Base-by-base conservation (phyloP, 2,797 vertebrate genomes). In the Malurus splendens region DNA sequence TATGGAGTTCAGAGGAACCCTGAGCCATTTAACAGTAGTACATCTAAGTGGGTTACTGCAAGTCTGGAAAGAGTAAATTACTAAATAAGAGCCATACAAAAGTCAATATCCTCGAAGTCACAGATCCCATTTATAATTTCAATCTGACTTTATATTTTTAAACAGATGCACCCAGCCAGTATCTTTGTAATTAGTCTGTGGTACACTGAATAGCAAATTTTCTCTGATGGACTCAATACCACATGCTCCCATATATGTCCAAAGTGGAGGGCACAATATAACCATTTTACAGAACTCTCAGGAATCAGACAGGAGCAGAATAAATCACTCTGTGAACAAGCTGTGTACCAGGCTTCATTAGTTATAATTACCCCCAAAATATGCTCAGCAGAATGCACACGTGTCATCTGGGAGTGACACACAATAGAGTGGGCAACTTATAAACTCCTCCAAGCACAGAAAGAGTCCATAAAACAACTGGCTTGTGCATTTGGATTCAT, bases 401-500 rank as follows among this genome's bases (percentile, higher is more conserved):
- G 97, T 98, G 98, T 99, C 98, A 98, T 98, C 98, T 98, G 98
- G 97, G 98, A 98, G 97, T 96, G 93, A 96, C 96, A 95, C 97
- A 99, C 98, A 99, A 99, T 98, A 96, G 98, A 96, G 93, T 82
- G 86, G 97, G 96, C 98, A 98, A 98, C 98, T 98, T 98, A 99
- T 98, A 98, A 98, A 99, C 99, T 99, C 98, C 98, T 98, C 94
- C 96, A 97, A 97, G 98, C 98, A 97, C 97, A 98, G 96, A 94
- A 93, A 95, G 98, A 99, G 98, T 99, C 98, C 98, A 99, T 99
- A 98, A 99, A 99, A 98, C 98, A 98, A 99, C 98, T 97, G 98
- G 97, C 97, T 96, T 95, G 96, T 97, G 97, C 98, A 97, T 98
- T 98, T 97, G 95, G 98, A 98, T 96, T 96, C 97, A 96, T 97